Percentiles rank a stretch among this genome's conserved stretches.
These are phyloP conservation scores for Rhodophaea formosa DNA, from an alignment of 2,888 invertebrate genomes.

Conservation along the genomic window DNA sequence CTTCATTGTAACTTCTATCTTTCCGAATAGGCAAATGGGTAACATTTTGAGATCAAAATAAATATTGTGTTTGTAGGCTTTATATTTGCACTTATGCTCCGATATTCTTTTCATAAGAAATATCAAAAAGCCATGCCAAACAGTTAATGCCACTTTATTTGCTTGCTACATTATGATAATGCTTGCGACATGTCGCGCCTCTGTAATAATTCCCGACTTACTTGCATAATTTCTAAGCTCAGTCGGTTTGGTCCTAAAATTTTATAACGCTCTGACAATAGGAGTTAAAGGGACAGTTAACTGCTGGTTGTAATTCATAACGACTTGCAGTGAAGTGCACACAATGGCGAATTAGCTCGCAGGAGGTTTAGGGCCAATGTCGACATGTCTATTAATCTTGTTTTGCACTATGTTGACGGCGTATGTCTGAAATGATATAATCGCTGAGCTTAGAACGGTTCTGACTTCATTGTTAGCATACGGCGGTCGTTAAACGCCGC, in stretches of 20 bases:
- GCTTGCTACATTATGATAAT: slow-evolving; percentile 3
- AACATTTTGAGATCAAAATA: too few species aligned
- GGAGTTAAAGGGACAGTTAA: slow-evolving; percentile 37
- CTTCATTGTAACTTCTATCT: too few species aligned
- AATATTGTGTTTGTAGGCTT: too few species aligned
- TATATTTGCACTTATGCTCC: too few species aligned
- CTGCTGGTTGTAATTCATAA: slow-evolving; percentile 55
- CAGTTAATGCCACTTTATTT: neutral
- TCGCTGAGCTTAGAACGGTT: slow-evolving; percentile 13
- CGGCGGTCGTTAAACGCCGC: neutral
- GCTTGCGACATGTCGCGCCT: slow-evolving; percentile 3
- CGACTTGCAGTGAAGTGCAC: slow-evolving; percentile 46
- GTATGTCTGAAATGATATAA: slow-evolving; percentile 16
- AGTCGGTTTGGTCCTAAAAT: slow-evolving; percentile 27
- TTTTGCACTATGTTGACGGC: slow-evolving; percentile 20
- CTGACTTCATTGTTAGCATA: slow-evolving; percentile 15
- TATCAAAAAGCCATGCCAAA: too few species aligned
- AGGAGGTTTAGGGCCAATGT: slow-evolving; percentile 45
- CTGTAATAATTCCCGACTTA: neutral
- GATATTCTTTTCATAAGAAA: too few species aligned
- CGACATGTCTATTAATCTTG: slow-evolving; percentile 29
- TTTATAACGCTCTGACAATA: slow-evolving; percentile 34
- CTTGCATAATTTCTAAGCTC: slow-evolving; percentile 2
- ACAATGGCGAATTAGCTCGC: slow-evolving; percentile 53
- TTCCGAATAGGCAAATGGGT: too few species aligned